Conservation (phyloP, 2,888 invertebrate species). For the Hymenopus coronatus region DNA sequence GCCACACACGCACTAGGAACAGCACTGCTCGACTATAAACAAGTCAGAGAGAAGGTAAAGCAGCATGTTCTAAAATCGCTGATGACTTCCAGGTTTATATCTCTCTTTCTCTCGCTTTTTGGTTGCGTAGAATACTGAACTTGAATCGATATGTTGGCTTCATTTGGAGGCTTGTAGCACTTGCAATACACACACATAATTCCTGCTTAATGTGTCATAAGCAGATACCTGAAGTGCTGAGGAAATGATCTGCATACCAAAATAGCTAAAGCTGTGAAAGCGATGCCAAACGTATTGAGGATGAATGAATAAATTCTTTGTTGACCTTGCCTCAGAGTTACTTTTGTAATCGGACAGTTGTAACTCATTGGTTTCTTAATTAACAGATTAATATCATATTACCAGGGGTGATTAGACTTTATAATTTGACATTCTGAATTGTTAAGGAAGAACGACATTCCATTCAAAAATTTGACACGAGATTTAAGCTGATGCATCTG, state of each 20-base stretch:
- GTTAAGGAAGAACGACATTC: too few species aligned
- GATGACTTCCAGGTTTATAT: neutral
- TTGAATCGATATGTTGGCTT: neutral
- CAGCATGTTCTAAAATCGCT: neutral
- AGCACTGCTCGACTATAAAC: neutral
- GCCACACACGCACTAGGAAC: neutral
- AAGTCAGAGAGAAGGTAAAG: neutral
- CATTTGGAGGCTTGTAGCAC: neutral
- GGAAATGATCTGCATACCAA: neutral
- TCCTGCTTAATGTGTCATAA: neutral
- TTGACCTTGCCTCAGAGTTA: too few species aligned
- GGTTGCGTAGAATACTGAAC: neutral
- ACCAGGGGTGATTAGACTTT: too few species aligned
- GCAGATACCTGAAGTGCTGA: neutral
- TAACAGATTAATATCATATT: too few species aligned
- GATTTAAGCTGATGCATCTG: too few species aligned
- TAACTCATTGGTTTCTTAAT: too few species aligned
- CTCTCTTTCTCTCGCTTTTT: neutral
- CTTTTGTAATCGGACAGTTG: too few species aligned
- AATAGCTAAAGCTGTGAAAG: neutral
- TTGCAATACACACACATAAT: neutral
- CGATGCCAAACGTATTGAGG: neutral
- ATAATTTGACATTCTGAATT: too few species aligned
- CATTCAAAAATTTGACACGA: too few species aligned
- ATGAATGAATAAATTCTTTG: too few species aligned